Evolutionary conservation across 64 coral and sea anemone species (phyloP).

Genomic region (Anthopleura sola): DNA sequence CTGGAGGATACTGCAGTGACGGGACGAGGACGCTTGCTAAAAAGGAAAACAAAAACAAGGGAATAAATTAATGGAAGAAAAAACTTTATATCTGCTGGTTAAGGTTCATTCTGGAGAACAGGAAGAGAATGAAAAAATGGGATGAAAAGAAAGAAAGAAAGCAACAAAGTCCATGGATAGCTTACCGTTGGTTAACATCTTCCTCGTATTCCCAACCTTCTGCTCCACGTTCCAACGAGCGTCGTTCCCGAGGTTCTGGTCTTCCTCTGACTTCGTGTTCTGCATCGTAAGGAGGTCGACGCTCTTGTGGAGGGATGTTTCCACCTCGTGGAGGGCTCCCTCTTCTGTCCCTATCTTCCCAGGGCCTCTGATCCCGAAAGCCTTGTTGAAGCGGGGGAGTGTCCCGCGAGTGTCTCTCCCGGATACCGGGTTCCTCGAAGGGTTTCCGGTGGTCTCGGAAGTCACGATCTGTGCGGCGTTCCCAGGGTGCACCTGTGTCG

Average conservation of each 20-base stretch:
- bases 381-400: slow-evolving; percentile 29
- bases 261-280: slow-evolving; percentile 35
- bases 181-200: slow-evolving; percentile 30
- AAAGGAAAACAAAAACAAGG: background rate
- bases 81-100: no score
- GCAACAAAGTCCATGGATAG: background rate
- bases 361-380: slow-evolving; percentile 50
- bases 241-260: slow-evolving; percentile 27
- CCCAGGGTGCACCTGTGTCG: slow-evolving; percentile 74
- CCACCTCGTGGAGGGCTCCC: slow-evolving; percentile 53
- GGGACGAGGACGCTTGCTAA: slow-evolving; percentile 69
- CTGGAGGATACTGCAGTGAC: slow-evolving; percentile 17
- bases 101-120: no score
- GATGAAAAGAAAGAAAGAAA: background rate
- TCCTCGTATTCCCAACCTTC: slow-evolving; percentile 78
- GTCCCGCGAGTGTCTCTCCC: slow-evolving; percentile 55
- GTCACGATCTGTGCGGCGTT: slow-evolving; percentile 70
- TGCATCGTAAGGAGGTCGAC: slow-evolving; percentile 36
- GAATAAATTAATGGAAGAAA: background rate
- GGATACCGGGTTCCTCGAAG: slow-evolving; percentile 36
- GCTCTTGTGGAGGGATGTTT: slow-evolving; percentile 27
- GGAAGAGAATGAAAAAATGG: background rate
- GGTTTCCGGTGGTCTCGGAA: slow-evolving; percentile 41
- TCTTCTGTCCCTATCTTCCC: slow-evolving; percentile 62
- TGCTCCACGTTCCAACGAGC: slow-evolving; percentile 47